These are phyloP conservation scores for Scaptomyza graminum DNA, from an alignment of 1,140 invertebrate species.

Conservation along the genomic window DNA sequence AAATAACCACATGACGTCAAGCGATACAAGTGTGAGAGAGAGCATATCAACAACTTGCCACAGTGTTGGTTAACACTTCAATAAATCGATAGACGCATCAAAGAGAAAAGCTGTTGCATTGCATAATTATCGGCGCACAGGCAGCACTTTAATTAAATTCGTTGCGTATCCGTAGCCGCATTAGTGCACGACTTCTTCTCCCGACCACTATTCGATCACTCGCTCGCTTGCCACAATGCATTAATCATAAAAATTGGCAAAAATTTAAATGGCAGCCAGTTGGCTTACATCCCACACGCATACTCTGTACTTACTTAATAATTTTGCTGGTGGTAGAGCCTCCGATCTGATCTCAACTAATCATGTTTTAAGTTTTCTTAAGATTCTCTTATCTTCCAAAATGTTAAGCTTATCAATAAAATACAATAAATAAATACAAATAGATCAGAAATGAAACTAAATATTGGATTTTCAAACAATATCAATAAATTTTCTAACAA, in stretches of 20 bases:
- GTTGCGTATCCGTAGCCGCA: constrained; percentile 34
- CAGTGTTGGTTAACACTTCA: constrained; percentile 77
- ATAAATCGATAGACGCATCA: constrained; percentile 81
- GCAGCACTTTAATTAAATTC: constrained; percentile 72
- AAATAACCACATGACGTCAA: background rate
- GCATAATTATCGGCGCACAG: constrained; percentile 67
- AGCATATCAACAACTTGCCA: constrained; percentile 68
- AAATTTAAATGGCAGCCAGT: constrained; percentile 40
- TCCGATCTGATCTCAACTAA: too few species aligned
- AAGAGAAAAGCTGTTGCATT: constrained; percentile 77
- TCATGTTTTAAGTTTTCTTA: too few species aligned
- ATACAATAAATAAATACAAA: too few species aligned
- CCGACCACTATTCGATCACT: background rate
- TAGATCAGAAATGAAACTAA: too few species aligned
- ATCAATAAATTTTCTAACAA: too few species aligned
- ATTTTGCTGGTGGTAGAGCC: too few species aligned
- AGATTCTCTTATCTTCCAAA: too few species aligned
- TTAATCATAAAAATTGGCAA: constrained; percentile 71
- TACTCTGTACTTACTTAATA: background rate
- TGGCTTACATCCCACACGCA: constrained; percentile 23
- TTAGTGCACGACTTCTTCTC: constrained; percentile 20
- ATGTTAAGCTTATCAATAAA: too few species aligned
- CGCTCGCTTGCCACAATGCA: constrained; percentile 11
- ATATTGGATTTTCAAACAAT: too few species aligned
- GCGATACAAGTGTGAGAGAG: constrained; percentile 1